phyloP scores from a whole-genome alignment of 2,888 invertebrate genomes.

The Macaria notata region DNA sequence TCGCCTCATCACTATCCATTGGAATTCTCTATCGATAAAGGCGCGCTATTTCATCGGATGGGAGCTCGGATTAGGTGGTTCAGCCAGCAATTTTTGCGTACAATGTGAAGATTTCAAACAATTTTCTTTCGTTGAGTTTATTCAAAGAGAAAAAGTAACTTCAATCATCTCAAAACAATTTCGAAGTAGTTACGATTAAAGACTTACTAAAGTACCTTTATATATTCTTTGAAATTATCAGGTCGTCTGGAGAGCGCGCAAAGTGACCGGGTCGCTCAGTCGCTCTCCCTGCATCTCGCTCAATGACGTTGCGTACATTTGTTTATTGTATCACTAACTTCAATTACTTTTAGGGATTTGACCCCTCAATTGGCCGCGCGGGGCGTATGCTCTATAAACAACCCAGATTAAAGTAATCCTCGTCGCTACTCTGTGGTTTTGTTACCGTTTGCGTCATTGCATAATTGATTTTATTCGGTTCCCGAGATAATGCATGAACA shows the following conservation, averaged over 20 bases:
- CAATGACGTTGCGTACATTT: slow-evolving; percentile 43
- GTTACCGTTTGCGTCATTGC: slow-evolving; percentile 16
- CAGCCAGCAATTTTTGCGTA: too few species aligned
- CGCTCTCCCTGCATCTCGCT: slow-evolving; percentile 48
- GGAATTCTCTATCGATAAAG: slow-evolving; percentile 11
- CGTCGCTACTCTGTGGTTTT: slow-evolving; percentile 11
- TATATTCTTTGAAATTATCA: slow-evolving; percentile 52
- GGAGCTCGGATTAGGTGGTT: not conserved
- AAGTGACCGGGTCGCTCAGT: slow-evolving; percentile 63
- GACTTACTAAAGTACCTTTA: slow-evolving; percentile 39
- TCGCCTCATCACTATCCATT: slow-evolving; percentile 38
- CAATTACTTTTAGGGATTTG: slow-evolving; percentile 36
- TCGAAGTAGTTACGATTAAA: slow-evolving; percentile 29
- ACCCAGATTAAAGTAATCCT: slow-evolving; percentile 21
- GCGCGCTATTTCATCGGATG: slow-evolving; percentile 22
- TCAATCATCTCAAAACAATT: slow-evolving; percentile 6
- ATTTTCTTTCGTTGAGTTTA: too few species aligned
- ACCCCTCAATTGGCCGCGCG: slow-evolving; percentile 27
- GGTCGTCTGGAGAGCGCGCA: slow-evolving; percentile 73
- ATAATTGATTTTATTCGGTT: slow-evolving; percentile 17
- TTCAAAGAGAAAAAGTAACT: not conserved
- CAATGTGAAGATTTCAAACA: too few species aligned
- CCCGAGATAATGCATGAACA: slow-evolving; percentile 5
- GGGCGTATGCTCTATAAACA: slow-evolving; percentile 26
- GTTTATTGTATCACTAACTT: slow-evolving; percentile 35